Base-by-base conservation (phyloP, 2,888 invertebrate species). In the Homarus gammarus region DNA sequence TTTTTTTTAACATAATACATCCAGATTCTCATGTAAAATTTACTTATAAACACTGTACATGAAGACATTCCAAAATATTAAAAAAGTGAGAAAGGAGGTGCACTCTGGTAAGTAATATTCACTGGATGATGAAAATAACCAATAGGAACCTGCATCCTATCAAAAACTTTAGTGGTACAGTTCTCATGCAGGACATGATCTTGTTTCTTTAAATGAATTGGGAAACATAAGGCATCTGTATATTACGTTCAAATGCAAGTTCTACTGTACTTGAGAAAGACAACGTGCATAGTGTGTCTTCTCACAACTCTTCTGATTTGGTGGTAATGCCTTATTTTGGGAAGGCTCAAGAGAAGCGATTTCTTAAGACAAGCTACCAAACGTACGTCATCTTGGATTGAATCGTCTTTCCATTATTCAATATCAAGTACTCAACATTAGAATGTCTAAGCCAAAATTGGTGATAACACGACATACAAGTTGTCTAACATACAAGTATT, bases 391-490 rank as follows among this genome's bases (percentile, higher is more conserved):
- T 84, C 75, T 75, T 73, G 36, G 61, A 40, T 27, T 38, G 75
- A 84, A 75, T 64, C 27, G 40, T 84, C 75, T 27, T 44, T 56
- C 27, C 22, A 64, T 79, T 64, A 64, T 64, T 27, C 64, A 27
- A 27, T 64, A 64, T 64, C 64, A 64, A 31, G 64, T 79, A 79
- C 36, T 56, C 78, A 79, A 56, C 31, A 79, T 49, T 56, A 79
- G 78, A 79, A 79, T 79, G 56, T 79, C 78, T 79, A 56, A 56
- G 78, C 78, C 78, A 79, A 79, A 79, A 79, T 56, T 79, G 51
- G 78, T 79, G 78, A 36, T 79, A 79, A 79, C 78, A 79, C 56
- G 33, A 56, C 51, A 56, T 79, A 49, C 22, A 64, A 8, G 64
- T 64, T 27, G 22, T 27, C 31, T 64, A 64, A 64, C 64, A 64